These are phyloP conservation scores for Lytechinus variegatus DNA, from an alignment of 35 echinoderm and acorn worm species.

Conservation along the genomic window DNA sequence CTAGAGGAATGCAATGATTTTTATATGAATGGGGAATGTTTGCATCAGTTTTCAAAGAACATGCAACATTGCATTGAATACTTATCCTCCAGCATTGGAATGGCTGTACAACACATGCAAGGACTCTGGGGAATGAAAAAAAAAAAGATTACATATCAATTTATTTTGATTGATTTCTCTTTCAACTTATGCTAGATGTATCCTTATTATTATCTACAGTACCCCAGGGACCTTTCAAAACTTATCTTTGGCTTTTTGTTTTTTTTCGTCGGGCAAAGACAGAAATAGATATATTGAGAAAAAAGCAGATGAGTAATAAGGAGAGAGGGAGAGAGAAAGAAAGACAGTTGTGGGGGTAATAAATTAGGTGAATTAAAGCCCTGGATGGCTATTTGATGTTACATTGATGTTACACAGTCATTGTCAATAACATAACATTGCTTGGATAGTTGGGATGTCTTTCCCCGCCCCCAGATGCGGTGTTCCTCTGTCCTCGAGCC, in stretches of 20 bases:
- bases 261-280: neutral
- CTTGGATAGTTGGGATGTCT: neutral
- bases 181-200: neutral
- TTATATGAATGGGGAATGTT: too few species aligned
- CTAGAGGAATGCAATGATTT: too few species aligned
- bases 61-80: too few species aligned
- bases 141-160: too few species aligned
- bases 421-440: slow-evolving; percentile 20
- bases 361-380: neutral
- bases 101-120: too few species aligned
- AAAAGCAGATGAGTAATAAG: neutral
- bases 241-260: neutral
- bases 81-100: too few species aligned
- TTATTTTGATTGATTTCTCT: neutral
- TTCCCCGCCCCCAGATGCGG: neutral
- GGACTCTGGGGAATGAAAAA: too few species aligned
- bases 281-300: neutral
- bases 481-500: neutral
- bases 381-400: neutral
- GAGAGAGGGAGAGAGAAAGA: neutral
- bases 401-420: neutral
- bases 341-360: neutral
- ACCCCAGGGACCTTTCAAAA: neutral
- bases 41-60: too few species aligned
- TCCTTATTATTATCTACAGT: neutral